Evolutionary conservation across 2,113 vertebrate species (phyloP).

Genomic region (Poeciliopsis retropinna): DNA sequence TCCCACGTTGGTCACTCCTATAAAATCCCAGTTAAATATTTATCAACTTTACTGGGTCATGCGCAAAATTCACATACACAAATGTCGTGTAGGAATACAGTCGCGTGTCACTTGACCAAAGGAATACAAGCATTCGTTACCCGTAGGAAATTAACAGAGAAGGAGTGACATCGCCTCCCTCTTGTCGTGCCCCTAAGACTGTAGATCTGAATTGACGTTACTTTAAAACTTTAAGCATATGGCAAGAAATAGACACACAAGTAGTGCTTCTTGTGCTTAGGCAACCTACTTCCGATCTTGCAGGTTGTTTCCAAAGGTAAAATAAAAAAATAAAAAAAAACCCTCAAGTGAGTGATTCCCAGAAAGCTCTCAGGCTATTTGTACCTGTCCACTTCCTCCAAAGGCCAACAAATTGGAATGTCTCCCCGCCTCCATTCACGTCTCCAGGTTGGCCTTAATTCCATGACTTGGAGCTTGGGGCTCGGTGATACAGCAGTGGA

Average conservation of each 20-base stretch:
- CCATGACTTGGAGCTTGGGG: slow-evolving; percentile 72
- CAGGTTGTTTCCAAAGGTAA: slow-evolving; percentile 26
- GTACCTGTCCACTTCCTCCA: slow-evolving; percentile 70
- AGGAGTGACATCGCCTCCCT: background rate
- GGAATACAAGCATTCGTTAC: too few relatives aligned
- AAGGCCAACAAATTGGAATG: slow-evolving; percentile 71
- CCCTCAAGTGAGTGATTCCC: slow-evolving; percentile 57
- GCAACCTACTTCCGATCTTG: slow-evolving; percentile 28
- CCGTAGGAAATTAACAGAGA: too few relatives aligned
- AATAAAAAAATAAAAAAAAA: slow-evolving; percentile 3
- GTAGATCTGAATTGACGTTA: background rate
- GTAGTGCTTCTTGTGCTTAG: slow-evolving; percentile 33
- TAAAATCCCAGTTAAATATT: too few relatives aligned
- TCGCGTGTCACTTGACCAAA: too few relatives aligned
- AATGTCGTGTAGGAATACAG: too few relatives aligned
- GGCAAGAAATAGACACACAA: slow-evolving; percentile 21
- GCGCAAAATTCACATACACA: too few relatives aligned
- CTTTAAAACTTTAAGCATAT: slow-evolving; percentile 26
- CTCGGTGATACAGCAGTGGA: slow-evolving; percentile 77
- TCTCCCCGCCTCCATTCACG: slow-evolving; percentile 55
- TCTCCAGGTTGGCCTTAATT: slow-evolving; percentile 78
- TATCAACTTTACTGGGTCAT: too few relatives aligned
- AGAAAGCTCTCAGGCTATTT: slow-evolving; percentile 56
- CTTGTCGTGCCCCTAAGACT: slow-evolving; percentile 4
- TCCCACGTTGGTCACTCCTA: too few relatives aligned